Conservation (phyloP, 2,888 invertebrate species). For the Frankliniella intonsa region DNA sequence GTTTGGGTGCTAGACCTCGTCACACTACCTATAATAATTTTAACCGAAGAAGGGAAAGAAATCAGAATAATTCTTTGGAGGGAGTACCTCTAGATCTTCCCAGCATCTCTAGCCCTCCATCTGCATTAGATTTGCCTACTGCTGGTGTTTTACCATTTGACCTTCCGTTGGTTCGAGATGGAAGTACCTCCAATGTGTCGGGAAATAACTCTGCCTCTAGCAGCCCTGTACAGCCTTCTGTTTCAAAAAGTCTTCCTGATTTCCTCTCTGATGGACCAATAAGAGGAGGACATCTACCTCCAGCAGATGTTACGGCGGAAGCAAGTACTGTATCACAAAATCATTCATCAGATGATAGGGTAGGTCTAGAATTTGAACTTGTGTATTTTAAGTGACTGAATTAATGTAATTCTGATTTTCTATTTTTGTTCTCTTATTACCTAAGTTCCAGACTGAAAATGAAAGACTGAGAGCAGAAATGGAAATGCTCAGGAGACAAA, state of each 20-base stretch:
- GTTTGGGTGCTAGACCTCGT: neutral
- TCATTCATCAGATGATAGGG: neutral
- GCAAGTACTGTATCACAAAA: neutral
- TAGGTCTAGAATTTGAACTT: neutral
- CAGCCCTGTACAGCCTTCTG: constrained; percentile 36
- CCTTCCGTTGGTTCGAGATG: constrained; percentile 27
- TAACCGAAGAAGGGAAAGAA: neutral
- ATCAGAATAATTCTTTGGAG: neutral
- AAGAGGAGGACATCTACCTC: constrained; percentile 38
- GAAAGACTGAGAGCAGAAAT: constrained; percentile 55
- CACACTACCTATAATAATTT: neutral
- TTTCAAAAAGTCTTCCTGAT: constrained; percentile 60
- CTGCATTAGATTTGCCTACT: constrained; percentile 11
- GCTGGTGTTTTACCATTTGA: constrained; percentile 34
- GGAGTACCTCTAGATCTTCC: neutral
- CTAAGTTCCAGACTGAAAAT: constrained; percentile 46
- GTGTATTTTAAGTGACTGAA: neutral
- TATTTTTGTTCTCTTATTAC: constrained; percentile 29
- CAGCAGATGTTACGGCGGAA: constrained; percentile 30
- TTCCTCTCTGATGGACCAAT: constrained; percentile 67
- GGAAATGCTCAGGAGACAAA: constrained; percentile 52
- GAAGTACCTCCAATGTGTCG: neutral
- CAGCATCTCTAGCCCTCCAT: neutral
- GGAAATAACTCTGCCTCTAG: neutral
- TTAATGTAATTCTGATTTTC: neutral